Base-by-base conservation (phyloP, 2,113 vertebrate genomes). In the Myotis lucifugus region DNA sequence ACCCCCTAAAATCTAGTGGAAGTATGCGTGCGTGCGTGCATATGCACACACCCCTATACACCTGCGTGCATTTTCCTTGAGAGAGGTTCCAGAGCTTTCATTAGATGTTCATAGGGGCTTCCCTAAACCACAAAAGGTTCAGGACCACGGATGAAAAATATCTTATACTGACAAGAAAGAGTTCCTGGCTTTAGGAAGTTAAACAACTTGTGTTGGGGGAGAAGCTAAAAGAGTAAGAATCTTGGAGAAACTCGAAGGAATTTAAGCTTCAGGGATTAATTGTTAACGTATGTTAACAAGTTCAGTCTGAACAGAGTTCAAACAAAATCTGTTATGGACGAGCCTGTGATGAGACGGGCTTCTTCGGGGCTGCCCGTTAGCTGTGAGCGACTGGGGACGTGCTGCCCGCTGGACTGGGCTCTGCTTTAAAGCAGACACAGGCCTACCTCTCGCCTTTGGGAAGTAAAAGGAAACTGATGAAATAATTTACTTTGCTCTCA, bases 321-420 rank as follows among this genome's bases (percentile, higher is more conserved):
- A 70, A 59, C 32, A 29, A 56, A 76, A 56, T 93, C 50, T 21
- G n/a, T 91, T 74, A 76, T 54, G 88, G 77, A 94, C 76, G 86
- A 89, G 72, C 70, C 84, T 54, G 3, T 95, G 86, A 93, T 89
- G n/a, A 89, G 89, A 91, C n/a, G 79, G 85, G 42, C 64, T 67
- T 83, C 48, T 46, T 34, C 2, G 1, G 23, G 7, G 19, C 88
- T 79, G 52, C 91, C 81, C 34, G 37, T 32, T 14, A 3, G 3
- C 8, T 8, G 40, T 25, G 89, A 54, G 67, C 77, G 92, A 66
- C 21, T 25, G 13, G 69, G 90, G 54, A 34, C 9, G 23, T 18
- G 64, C 64, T 76, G 93, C 95, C 74, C 66, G 93, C 85, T 54
- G 88, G 19, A 69, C 69, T 77, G 76, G 95, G 95, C 96, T 79